A percentile compares a stretch with the other conserved stretches of the same genome.
Evolutionary conservation across 2,888 invertebrate species (phyloP).

Genomic region (Lissocephala sabroskyi): DNA sequence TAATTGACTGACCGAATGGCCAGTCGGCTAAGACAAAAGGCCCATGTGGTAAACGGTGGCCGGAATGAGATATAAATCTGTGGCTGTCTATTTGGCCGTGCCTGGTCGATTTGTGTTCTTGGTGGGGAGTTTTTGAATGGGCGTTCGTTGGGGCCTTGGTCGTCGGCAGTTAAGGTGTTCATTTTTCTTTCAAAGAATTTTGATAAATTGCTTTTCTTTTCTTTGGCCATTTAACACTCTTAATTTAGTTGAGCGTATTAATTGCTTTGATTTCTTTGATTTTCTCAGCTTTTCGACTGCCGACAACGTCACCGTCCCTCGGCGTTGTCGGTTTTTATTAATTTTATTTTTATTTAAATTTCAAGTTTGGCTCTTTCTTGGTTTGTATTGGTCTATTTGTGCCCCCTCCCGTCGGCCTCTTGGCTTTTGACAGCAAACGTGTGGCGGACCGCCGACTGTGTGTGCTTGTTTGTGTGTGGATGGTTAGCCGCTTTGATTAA

Average conservation of each 20-base stretch:
- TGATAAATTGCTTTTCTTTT: slow-evolving; percentile 48
- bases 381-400: slow-evolving; percentile 9
- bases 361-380: slow-evolving; percentile 30
- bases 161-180: background rate
- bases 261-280: slow-evolving; percentile 23
- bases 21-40: background rate
- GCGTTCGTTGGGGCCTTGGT: background rate
- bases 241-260: slow-evolving; percentile 52
- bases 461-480: slow-evolving; percentile 14
- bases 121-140: slow-evolving; percentile 8
- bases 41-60: too few relatives aligned
- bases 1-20: slow-evolving; percentile 42
- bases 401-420: too few relatives aligned
- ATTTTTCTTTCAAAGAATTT: slow-evolving; percentile 2
- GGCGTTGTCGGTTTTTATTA: slow-evolving; percentile 30
- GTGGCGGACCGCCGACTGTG: slow-evolving; percentile 32
- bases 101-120: slow-evolving; percentile 22
- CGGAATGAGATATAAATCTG: slow-evolving; percentile 5
- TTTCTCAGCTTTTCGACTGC: background rate
- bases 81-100: slow-evolving; percentile 12
- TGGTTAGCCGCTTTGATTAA: slow-evolving; percentile 48
- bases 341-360: slow-evolving; percentile 51
- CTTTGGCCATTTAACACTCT: slow-evolving; percentile 35
- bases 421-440: slow-evolving; percentile 56
- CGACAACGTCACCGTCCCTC: slow-evolving; percentile 5